Conservation (phyloP, 2,888 invertebrate species). For the Nomada ruficornis region DNA sequence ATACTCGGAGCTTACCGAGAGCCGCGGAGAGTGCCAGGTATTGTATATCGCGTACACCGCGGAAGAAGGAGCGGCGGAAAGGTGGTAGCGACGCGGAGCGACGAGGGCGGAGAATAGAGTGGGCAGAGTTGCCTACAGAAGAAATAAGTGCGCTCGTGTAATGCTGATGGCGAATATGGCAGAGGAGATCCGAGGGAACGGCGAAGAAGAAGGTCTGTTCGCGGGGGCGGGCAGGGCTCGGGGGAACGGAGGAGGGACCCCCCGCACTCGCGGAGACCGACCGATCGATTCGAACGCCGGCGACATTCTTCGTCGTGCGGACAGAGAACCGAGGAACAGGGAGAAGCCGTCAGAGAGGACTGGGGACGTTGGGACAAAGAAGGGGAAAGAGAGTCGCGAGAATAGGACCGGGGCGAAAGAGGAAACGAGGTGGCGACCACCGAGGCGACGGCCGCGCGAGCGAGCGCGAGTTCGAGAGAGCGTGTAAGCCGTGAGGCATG, state of each 20-base stretch:
- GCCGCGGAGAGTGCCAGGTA: slow-evolving; percentile 51
- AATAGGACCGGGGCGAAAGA: slow-evolving; percentile 52
- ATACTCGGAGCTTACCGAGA: slow-evolving; percentile 62
- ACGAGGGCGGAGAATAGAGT: slow-evolving; percentile 48
- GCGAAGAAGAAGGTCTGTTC: slow-evolving; percentile 60
- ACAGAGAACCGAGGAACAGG: slow-evolving; percentile 65
- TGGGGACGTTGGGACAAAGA: slow-evolving; percentile 58
- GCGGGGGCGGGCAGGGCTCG: slow-evolving; percentile 35
- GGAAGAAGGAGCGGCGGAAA: slow-evolving; percentile 57
- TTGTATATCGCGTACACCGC: slow-evolving; percentile 43
- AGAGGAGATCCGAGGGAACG: slow-evolving; percentile 71
- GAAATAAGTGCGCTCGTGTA: slow-evolving; percentile 82
- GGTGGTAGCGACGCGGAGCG: slow-evolving; percentile 43
- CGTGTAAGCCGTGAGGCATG: slow-evolving; percentile 50
- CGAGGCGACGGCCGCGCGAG: slow-evolving; percentile 33
- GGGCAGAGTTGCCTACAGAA: slow-evolving; percentile 77
- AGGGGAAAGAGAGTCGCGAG: slow-evolving; percentile 37
- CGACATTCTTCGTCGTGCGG: slow-evolving; percentile 80
- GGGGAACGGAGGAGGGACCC: slow-evolving; percentile 53
- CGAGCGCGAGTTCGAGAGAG: slow-evolving; percentile 53
- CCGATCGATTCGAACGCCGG: slow-evolving; percentile 81
- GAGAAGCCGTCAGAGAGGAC: slow-evolving; percentile 65
- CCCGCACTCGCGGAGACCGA: slow-evolving; percentile 67
- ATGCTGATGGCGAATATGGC: slow-evolving; percentile 82
- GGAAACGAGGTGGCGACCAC: slow-evolving; percentile 46